phyloP scores from a whole-genome alignment of 2,113 vertebrate genomes.

The Trogon melanurus region DNA sequence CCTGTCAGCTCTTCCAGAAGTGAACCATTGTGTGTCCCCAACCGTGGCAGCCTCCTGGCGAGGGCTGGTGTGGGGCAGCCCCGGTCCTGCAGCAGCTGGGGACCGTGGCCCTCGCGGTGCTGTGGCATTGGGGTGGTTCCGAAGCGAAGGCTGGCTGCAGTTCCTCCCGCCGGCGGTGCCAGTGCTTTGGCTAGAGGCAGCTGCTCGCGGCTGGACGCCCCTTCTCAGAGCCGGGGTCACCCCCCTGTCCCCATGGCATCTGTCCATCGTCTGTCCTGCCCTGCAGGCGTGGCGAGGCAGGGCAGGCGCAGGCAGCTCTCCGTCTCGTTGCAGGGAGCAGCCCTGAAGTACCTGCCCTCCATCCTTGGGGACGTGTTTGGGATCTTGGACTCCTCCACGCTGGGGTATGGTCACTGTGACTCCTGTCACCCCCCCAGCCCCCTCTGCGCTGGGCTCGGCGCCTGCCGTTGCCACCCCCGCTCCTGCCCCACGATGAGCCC shows the following conservation, averaged over 20 bases:
- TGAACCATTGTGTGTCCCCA: too few species aligned
- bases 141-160: neutral
- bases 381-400: neutral
- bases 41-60: too few species aligned
- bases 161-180: too few species aligned
- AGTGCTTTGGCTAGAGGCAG: neutral
- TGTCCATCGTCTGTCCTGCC: accelerated
- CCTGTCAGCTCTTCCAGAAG: neutral
- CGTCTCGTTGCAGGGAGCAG: slow-evolving; percentile 40
- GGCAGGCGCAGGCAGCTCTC: neutral
- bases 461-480: accelerated
- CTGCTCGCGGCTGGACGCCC: neutral
- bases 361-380: slow-evolving; percentile 43
- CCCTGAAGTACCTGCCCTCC: slow-evolving; percentile 61
- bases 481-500: accelerated
- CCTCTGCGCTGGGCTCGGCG: neutral
- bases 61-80: neutral
- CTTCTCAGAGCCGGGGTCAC: neutral
- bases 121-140: too few species aligned
- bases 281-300: accelerated
- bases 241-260: accelerated
- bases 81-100: neutral
- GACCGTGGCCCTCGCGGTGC: too few species aligned
- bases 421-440: accelerated
- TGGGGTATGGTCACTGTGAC: slow-evolving; percentile 8